Conservation (phyloP, 2,113 vertebrate genomes). For the Phalacrocorax aristotelis region DNA sequence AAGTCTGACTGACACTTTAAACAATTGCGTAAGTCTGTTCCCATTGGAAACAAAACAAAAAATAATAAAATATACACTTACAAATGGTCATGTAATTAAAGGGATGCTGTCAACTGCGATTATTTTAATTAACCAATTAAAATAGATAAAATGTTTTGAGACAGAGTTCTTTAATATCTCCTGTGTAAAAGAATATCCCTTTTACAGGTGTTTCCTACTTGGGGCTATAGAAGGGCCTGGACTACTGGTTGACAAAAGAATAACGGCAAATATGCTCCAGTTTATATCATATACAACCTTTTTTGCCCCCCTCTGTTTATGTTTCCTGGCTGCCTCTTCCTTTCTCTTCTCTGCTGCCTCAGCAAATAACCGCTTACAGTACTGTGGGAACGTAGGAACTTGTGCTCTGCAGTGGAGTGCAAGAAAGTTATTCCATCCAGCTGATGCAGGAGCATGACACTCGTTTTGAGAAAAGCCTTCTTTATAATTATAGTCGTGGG, state of each 20-base stretch:
- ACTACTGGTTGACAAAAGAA: neutral
- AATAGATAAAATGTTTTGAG: neutral
- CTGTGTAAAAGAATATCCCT: neutral
- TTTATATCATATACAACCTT: neutral
- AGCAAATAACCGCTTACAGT: neutral
- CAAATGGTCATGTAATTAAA: neutral
- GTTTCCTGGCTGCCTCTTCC: neutral
- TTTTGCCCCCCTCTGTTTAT: neutral
- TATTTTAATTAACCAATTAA: slow-evolving; percentile 17
- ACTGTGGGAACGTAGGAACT: neutral
- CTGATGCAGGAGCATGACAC: neutral
- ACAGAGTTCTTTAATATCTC: neutral
- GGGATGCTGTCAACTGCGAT: neutral
- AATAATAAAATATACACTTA: neutral
- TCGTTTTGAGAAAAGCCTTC: neutral
- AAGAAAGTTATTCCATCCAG: neutral
- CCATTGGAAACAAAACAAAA: slow-evolving; percentile 1
- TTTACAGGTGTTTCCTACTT: neutral
- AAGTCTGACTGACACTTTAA: neutral
- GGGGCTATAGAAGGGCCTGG: neutral
- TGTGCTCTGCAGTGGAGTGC: neutral
- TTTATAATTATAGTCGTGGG: neutral
- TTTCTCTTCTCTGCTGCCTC: neutral
- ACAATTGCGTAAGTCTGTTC: neutral
- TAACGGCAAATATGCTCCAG: neutral